Base-by-base conservation (phyloP, 2,888 invertebrate species). In the Dione juno region DNA sequence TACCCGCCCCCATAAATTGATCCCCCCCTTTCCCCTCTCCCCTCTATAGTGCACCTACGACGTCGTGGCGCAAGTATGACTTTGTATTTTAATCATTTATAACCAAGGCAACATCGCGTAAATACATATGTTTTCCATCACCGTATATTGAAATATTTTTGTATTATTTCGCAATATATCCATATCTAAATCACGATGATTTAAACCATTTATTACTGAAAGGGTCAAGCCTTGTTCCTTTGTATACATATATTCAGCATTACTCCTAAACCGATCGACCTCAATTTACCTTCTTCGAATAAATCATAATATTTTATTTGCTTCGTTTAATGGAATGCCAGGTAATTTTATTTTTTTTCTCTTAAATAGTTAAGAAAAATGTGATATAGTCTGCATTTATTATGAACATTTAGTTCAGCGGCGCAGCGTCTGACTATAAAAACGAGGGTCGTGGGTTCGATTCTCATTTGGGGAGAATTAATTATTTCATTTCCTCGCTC, bases 281-380 rank as follows among this genome's bases (percentile, higher is more conserved):
- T 41, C 58, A 41, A 58, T 58, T 58, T 58, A 21, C 58, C 58
- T 37, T 58, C 14, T 16, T 40, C 40, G 40, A 41, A 58, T 58
- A 19, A 58, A 58, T 58, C 40, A 40, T 13, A 41, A 41, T 58
- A 14, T 57, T 40, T 57, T 57, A 57, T 19, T 28, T 57, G 40
- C 40, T 40, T 10, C 16, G 10, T 48, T 40, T 57, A 40, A 40
- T 57, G 1, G 9, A n/a, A 54, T 40, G 19, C 37, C 3, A 21
- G 8, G 40, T 58, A 8, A 19, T 58, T 41, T 58, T 10, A 37
- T 37, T n/a, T 6, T 37, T 57, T 11, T 58, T 58, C 16, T 16
- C 13, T 21, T 7, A 1, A 2, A 19, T 21, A 52, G 43, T 52
- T 52, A 14, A 5, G 11, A 52, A 21, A 10, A 48, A 48, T 48